Evolutionary conservation across 2,113 vertebrate species (phyloP), one percentile per base, ranked within the genome.

Genomic region (Phocoena sinus): DNA sequence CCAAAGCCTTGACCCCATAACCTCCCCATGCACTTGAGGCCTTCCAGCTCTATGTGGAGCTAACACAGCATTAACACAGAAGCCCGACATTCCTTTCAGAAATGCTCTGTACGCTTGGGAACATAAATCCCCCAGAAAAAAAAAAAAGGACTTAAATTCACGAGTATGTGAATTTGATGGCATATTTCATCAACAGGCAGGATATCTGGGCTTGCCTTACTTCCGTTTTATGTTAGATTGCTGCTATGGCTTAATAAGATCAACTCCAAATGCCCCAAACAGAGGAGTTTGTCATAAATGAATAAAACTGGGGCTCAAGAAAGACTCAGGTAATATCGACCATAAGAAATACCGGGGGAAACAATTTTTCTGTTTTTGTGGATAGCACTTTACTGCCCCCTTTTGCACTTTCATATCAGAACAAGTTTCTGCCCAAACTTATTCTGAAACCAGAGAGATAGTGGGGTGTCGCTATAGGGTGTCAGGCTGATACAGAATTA

Each of bases 341-440:
- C 95, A 63, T 77, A 83, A 96, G 96, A 98, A 97, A 62, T 21
- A 76, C 62, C 94, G 77, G 92, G 93, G 85, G 95, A 97, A 94
- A 96, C 95, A 86, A 28, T 8, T 18, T 71, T 77, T 84, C 84
- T 11, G 73, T 88, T 98, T 92, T 98, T 97, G 98, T 98, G 98
- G 97, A 98, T 87, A 98, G 99, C 98, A 98, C 99, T 99, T 98
- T 98, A 99, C 99, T 99, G 99, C 99, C 98, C 99, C 98, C 99
- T 99, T 98, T 99, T 98, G 98, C 98, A 98, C 98, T 98, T 97
- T 96, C 96, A 98, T 98, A 98, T 98, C 97, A 99, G 98, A 98
- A 98, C 99, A 99, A 81, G 97, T 97, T 97, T 98, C 97, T 96
- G 38, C 60, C 81, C 15, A 58, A 96, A 90, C 85, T 38, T n/a